A percentile compares a stretch with the other conserved stretches of the same genome.
phyloP scores from a whole-genome alignment of 2,113 vertebrate genomes.

The Amia ocellicauda region DNA sequence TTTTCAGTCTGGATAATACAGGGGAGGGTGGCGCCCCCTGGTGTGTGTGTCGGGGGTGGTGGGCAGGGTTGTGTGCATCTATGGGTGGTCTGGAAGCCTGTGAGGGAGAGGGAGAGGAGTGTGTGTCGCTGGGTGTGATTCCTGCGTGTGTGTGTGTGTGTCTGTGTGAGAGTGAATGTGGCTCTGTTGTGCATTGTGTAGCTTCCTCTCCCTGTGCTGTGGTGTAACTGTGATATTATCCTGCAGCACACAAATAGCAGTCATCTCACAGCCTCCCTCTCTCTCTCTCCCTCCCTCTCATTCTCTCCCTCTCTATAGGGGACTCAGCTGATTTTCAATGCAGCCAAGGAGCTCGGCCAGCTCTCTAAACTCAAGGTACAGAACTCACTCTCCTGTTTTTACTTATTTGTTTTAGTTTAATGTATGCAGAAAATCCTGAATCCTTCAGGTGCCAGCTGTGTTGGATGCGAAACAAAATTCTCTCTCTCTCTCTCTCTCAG shows the following conservation, averaged over 20 bases:
- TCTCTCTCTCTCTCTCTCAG: constrained; percentile 46
- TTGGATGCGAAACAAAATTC: neutral
- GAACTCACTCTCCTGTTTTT: neutral
- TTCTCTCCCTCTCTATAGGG: constrained; percentile 68
- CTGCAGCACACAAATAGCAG: neutral
- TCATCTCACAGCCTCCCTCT: constrained; percentile 33
- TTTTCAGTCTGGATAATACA: too few species aligned
- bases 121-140: constrained; percentile 15
- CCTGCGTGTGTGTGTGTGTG: constrained; percentile 18
- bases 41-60: constrained; percentile 2
- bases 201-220: constrained; percentile 13
- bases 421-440: neutral
- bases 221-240: constrained; percentile 31
- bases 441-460: neutral
- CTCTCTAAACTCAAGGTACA: constrained; percentile 94
- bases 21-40: constrained; percentile 15
- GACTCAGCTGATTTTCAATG: constrained; percentile 97
- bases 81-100: too few species aligned
- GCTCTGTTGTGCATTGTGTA: constrained; percentile 7
- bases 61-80: too few species aligned
- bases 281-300: constrained; percentile 42
- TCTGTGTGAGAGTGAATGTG: neutral
- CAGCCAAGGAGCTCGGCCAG: constrained; percentile 95
- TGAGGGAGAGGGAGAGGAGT: neutral
- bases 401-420: neutral